These are phyloP conservation scores for Cercocebus atys DNA, from an alignment of 2,113 vertebrate species.

Conservation along the genomic window DNA sequence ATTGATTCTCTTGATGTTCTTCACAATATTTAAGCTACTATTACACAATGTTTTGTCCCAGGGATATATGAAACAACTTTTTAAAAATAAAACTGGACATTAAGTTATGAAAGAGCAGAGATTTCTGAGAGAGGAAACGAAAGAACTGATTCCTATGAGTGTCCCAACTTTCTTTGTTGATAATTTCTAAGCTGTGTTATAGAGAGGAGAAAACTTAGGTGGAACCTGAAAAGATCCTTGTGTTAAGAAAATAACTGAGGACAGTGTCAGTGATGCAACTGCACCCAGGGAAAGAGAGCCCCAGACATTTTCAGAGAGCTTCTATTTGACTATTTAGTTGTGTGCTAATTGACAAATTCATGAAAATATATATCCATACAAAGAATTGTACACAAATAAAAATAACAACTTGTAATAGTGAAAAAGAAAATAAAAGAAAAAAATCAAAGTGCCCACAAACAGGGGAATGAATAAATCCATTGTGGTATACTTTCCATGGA, in stretches of 20 bases:
- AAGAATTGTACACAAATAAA: neutral
- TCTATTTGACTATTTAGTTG: neutral
- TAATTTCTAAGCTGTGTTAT: neutral
- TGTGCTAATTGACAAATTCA: neutral
- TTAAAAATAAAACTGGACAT: neutral
- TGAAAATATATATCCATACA: neutral
- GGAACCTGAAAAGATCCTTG: neutral
- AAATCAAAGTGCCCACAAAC: neutral
- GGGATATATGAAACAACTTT: neutral
- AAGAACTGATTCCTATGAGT: neutral
- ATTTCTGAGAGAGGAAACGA: neutral
- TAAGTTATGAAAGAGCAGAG: neutral
- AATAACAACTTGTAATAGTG: neutral
- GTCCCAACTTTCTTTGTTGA: neutral
- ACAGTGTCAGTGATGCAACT: neutral
- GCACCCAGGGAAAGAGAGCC: neutral
- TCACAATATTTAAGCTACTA: neutral
- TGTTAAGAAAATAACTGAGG: neutral
- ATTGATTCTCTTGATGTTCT: neutral
- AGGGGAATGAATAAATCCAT: neutral
- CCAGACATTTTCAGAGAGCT: neutral
- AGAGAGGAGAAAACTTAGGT: neutral
- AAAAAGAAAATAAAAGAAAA: neutral
- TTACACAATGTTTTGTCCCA: neutral
- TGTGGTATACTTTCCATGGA: neutral